Evolutionary conservation across 2,797 vertebrate genomes (phyloP).

Genomic region (Schizothorax lantsangensis): DNA sequence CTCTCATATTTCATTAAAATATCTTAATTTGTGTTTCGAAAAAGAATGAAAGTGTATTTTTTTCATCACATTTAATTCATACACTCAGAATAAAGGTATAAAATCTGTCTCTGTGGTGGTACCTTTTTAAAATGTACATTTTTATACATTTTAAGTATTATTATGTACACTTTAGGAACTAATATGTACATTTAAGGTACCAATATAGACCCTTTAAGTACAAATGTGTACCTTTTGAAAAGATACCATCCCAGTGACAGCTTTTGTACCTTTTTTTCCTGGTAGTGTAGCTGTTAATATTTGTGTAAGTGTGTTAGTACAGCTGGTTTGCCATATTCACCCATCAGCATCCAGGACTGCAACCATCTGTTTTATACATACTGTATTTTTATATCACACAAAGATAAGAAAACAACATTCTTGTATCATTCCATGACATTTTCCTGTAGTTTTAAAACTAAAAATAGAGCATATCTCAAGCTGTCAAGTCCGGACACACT

Average conservation of each 20-base stretch:
- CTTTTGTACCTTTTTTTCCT: neutral
- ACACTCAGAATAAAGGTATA: neutral
- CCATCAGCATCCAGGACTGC: neutral
- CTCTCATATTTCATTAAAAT: neutral
- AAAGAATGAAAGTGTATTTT: neutral
- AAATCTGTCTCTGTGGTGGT: neutral
- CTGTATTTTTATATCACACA: neutral
- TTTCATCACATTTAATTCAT: neutral
- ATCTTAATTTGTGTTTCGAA: neutral
- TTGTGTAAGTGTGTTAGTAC: neutral
- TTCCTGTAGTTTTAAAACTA: conserved; percentile 3
- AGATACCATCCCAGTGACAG: too few relatives aligned
- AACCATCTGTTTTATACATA: neutral
- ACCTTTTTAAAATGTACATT: neutral
- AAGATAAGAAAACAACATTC: neutral
- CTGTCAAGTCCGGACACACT: conserved; percentile 5
- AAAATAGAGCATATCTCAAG: neutral
- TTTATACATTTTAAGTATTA: neutral
- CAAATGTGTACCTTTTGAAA: too few relatives aligned
- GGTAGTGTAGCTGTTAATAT: neutral
- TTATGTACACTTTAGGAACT: neutral
- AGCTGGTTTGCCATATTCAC: neutral
- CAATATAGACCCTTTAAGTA: neutral
- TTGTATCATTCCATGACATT: neutral
- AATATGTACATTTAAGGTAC: neutral